Conservation (phyloP, 2,888 invertebrate genomes). For the Globia sparganii region DNA sequence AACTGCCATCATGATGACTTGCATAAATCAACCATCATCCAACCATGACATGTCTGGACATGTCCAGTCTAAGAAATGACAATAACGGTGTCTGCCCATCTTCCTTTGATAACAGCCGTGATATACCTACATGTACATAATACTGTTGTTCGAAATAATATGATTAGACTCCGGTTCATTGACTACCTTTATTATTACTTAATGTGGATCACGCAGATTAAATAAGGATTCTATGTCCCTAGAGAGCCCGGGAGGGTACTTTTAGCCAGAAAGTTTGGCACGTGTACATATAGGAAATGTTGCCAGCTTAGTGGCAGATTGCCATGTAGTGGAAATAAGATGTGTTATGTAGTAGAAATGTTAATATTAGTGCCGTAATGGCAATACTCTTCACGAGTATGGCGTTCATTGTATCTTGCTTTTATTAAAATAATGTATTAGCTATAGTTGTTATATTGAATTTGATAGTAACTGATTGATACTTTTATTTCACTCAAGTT, state of each 20-base stretch:
- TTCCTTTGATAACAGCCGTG: not conserved
- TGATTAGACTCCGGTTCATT: conserved; percentile 25
- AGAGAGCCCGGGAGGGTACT: conserved; percentile 13
- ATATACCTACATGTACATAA: not conserved
- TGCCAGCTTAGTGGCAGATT: conserved; percentile 51
- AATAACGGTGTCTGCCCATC: conserved; percentile 1
- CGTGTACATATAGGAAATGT: conserved; percentile 38
- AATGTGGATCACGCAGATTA: conserved; percentile 43
- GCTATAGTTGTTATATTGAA: conserved; percentile 8
- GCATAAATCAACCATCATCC: not conserved
- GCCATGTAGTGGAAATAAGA: conserved; percentile 49
- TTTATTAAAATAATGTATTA: conserved; percentile 12
- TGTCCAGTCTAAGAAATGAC: conserved; percentile 3
- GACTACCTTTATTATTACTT: conserved; percentile 48
- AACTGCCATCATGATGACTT: not conserved
- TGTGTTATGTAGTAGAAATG: conserved; percentile 48
- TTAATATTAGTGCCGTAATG: conserved; percentile 46
- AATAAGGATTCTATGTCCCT: conserved; percentile 43
- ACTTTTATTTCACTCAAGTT: conserved; percentile 8
- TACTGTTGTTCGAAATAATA: conserved; percentile 32
- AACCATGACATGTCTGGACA: too few relatives aligned
- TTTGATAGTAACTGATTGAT: conserved; percentile 13
- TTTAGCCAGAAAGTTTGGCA: conserved; percentile 38
- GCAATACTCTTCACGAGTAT: conserved; percentile 26
- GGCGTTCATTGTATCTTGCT: not conserved